Conservation (phyloP, 2,888 invertebrate species). For the Apoderus coryli region DNA sequence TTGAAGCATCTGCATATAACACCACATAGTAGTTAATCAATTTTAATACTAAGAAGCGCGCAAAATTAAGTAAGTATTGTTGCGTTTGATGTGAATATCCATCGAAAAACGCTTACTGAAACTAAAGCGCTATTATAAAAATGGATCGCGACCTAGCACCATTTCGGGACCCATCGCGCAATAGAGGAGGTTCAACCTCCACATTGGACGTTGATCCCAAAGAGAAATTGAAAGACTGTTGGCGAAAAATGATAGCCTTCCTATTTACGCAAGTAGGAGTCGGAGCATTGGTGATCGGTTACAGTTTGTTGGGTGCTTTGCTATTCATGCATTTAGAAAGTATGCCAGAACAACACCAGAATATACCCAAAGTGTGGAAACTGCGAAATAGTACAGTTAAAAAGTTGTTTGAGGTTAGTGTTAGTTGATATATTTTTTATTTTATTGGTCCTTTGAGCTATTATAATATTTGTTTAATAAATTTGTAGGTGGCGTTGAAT, state of each 20-base stretch:
- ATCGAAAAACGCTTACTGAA: no score
- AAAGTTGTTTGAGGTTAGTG: constrained; percentile 57
- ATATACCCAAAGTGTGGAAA: constrained; percentile 14
- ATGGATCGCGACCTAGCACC: no score
- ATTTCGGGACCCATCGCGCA: constrained; percentile 1
- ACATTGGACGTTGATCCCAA: constrained; percentile 31
- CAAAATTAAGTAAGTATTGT: no score
- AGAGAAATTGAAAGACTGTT: constrained; percentile 71
- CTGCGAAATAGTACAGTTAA: constrained; percentile 43
- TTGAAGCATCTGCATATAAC: no score
- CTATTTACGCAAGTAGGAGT: constrained; percentile 90
- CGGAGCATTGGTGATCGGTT: constrained; percentile 73
- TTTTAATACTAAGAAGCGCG: no score
- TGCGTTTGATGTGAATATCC: no score
- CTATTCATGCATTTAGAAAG: constrained; percentile 69
- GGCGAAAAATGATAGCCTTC: constrained; percentile 72
- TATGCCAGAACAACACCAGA: constrained; percentile 16
- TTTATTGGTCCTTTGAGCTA: no score
- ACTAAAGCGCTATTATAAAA: no score
- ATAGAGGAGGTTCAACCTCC: constrained; percentile 6
- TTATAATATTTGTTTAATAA: no score
- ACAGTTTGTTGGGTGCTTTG: constrained; percentile 73
- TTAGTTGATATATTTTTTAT: no score
- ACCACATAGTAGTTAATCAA: no score
- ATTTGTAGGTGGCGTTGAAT: constrained; percentile 39